Conservation (phyloP, 2,888 invertebrate genomes). For the Andrena marginata region DNA sequence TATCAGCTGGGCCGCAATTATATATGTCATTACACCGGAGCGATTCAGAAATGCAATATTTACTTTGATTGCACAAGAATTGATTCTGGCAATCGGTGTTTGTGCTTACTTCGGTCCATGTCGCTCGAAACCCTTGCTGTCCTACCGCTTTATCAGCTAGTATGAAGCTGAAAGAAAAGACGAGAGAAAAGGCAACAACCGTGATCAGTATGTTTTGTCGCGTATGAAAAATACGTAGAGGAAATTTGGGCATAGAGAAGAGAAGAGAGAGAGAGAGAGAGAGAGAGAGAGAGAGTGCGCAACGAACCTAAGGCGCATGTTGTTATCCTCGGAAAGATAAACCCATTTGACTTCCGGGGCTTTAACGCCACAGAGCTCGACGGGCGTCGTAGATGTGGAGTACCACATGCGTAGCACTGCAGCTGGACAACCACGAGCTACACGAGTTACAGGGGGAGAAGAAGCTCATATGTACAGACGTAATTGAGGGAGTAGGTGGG, state of each 20-base stretch:
- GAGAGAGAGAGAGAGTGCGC: neutral
- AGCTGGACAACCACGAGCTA: slow-evolving; percentile 96
- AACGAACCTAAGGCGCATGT: slow-evolving; percentile 92
- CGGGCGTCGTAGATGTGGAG: slow-evolving; percentile 92
- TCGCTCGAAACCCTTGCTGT: slow-evolving; percentile 96
- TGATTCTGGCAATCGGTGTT: slow-evolving; percentile 87
- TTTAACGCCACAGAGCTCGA: slow-evolving; percentile 96
- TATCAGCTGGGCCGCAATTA: slow-evolving; percentile 94
- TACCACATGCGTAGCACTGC: slow-evolving; percentile 96
- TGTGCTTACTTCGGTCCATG: slow-evolving; percentile 96
- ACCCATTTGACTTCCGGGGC: slow-evolving; percentile 91
- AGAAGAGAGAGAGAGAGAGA: neutral
- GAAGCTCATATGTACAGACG: too few relatives aligned
- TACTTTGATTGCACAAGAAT: slow-evolving; percentile 90
- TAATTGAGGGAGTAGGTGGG: too few relatives aligned
- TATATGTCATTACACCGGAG: slow-evolving; percentile 92
- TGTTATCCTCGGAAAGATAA: slow-evolving; percentile 94
- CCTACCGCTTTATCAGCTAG: slow-evolving; percentile 98
- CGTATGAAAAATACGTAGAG: neutral
- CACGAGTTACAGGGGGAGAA: slow-evolving; percentile 3
- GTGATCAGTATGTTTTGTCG: neutral
- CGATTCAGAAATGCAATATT: slow-evolving; percentile 92
- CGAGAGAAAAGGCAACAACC: neutral
- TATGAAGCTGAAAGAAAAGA: slow-evolving; percentile 91
- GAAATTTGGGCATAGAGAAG: neutral